A percentile compares a stretch with the other conserved stretches of the same genome.
Conservation (phyloP, 2,113 vertebrate species). For the Hepsetus odoe region DNA sequence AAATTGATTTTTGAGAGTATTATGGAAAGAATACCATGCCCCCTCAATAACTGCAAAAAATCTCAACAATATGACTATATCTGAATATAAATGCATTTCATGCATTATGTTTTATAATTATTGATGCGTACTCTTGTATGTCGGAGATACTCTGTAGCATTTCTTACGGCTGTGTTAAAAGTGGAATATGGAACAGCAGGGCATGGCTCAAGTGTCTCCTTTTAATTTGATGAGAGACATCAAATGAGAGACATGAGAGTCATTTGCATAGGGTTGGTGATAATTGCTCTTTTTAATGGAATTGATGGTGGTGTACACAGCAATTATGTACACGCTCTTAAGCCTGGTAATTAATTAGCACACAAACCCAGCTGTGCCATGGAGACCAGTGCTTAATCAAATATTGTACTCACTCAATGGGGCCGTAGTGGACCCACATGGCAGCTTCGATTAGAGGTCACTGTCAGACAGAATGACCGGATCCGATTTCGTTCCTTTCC, state of each 20-base stretch:
- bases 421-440: constrained; percentile 31
- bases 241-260: constrained; percentile 19
- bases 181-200: constrained; percentile 28
- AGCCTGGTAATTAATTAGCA: constrained; percentile 56
- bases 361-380: constrained; percentile 48
- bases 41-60: background rate
- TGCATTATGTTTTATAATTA: background rate
- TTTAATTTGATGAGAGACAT: constrained; percentile 48
- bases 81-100: background rate
- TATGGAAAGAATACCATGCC: background rate
- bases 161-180: constrained; percentile 3
- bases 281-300: constrained; percentile 59
- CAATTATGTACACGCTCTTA: constrained; percentile 58
- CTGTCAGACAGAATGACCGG: constrained; percentile 39
- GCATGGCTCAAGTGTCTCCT: constrained; percentile 36
- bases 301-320: constrained; percentile 57
- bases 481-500: constrained; percentile 19
- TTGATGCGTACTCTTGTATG: background rate
- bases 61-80: background rate
- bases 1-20: background rate
- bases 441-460: constrained; percentile 53
- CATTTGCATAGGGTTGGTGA: constrained; percentile 52
- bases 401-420: constrained; percentile 37
- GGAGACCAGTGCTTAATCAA: constrained; percentile 46
- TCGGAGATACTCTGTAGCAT: background rate